Base-by-base conservation (phyloP, 2,797 vertebrate species). In the Pseudotriccus pelzelni region DNA sequence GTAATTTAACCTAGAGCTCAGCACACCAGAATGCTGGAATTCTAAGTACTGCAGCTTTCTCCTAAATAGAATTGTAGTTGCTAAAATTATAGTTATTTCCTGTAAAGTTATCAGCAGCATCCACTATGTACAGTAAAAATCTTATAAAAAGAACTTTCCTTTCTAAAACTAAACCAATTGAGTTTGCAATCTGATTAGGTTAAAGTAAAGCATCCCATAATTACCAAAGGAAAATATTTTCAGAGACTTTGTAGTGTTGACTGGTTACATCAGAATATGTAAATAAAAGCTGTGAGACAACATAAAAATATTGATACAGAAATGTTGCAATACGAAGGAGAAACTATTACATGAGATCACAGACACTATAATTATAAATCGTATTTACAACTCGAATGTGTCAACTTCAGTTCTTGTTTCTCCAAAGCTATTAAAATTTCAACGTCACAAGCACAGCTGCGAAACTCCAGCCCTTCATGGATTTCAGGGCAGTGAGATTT, bases 301-400 rank as follows among this genome's bases (percentile, higher is more conserved):
- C 19, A 92, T 52, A 68, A 95, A 95, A 93, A 89, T 62, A 90
- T 60, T 85, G 86, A 89, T 90, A 80, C 21, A 91, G 84, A 91
- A 91, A 75, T 86, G 74, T 78, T 94, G 90, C 83, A 93, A 62
- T 81, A 44, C 0, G 62, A 90, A 84, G 83, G 94, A 90, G 86
- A 96, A 93, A 64, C 50, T 81, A 59, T 87, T 92, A 79, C 44
- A 93, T 92, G 78, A 95, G 93, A 87, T 95, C 82, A 93, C 82
- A 89, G 90, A 66, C 72, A 69, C 62, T 59, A 11, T 91, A 94
- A 96, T 93, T 94, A 93, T 68, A 84, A 91, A 81, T 81, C 0
- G 0, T 92, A 91, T 91, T 97, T 93, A 81, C 84, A 93, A 37
- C 80, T 79, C 17, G 4, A 92, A 83, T 89, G 86, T 87, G 88